Conservation (phyloP, 1,140 invertebrate species). For the Aphis gossypii region DNA sequence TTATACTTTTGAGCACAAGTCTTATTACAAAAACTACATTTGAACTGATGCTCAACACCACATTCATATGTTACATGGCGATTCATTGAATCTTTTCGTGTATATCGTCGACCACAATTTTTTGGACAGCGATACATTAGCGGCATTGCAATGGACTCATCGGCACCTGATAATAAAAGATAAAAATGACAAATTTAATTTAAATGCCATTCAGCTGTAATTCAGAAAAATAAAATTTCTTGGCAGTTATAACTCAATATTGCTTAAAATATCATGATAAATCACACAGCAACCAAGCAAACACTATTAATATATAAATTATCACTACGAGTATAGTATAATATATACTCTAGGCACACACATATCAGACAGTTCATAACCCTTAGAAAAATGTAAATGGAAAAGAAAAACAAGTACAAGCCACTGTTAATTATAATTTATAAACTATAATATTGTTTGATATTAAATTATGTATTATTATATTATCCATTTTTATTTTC, state of each 20-base stretch:
- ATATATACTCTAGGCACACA: background rate
- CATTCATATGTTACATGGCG: slow-evolving; percentile 66
- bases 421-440: background rate
- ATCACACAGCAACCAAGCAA: slow-evolving; percentile 21
- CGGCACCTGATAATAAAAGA: background rate
- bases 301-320: background rate
- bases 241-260: background rate
- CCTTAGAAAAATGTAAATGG: background rate
- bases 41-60: slow-evolving; percentile 68
- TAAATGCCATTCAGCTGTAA: background rate
- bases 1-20: slow-evolving; percentile 64
- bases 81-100: slow-evolving; percentile 63
- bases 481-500: background rate
- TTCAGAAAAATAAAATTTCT: background rate
- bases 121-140: slow-evolving; percentile 41
- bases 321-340: background rate
- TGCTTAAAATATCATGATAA: background rate
- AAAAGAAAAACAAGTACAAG: background rate
- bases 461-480: background rate
- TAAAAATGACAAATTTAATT: background rate
- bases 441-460: background rate
- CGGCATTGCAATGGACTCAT: background rate
- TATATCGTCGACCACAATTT: slow-evolving; percentile 54
- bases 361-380: background rate
- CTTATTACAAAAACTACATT: slow-evolving; percentile 68